Percentiles rank a stretch among this genome's conserved stretches.
Evolutionary conservation across 2,888 invertebrate species (phyloP).

Genomic region (Meandrusa payeni): DNA sequence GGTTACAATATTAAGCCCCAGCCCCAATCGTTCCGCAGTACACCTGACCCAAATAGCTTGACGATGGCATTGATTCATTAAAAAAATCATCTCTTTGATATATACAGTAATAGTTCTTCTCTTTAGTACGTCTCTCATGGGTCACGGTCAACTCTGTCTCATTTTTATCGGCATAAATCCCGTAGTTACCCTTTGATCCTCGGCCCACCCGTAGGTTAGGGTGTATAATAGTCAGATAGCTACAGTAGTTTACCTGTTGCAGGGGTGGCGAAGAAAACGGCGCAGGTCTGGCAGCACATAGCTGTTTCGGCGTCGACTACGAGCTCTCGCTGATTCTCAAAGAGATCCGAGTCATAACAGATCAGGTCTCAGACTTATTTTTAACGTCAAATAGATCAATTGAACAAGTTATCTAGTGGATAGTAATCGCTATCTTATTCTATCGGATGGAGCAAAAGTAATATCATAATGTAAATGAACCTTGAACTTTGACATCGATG

Average conservation of each 20-base stretch:
- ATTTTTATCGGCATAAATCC: constrained; percentile 61
- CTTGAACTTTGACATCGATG: too few species aligned
- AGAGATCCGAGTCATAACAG: constrained; percentile 95
- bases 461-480: too few species aligned
- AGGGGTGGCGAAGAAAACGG: constrained; percentile 83
- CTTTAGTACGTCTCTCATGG: constrained; percentile 44
- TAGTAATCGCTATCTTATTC: too few species aligned
- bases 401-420: too few species aligned
- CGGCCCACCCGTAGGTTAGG: constrained; percentile 71
- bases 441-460: too few species aligned
- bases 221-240: constrained; percentile 63
- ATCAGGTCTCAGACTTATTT: too few species aligned
- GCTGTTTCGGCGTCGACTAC: constrained; percentile 95
- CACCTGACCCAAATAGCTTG: constrained; percentile 70
- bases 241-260: constrained; percentile 63
- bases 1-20: constrained; percentile 75
- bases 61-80: constrained; percentile 36
- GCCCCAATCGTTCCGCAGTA: constrained; percentile 74
- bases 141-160: constrained; percentile 50
- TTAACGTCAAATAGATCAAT: too few species aligned
- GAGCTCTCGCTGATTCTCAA: constrained; percentile 97
- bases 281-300: constrained; percentile 89
- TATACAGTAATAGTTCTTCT: constrained; percentile 22
- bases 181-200: constrained; percentile 72
- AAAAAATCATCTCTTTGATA: constrained; percentile 44